A percentile compares a stretch with the other conserved stretches of the same genome.
Evolutionary conservation across 1,140 invertebrate species (phyloP).

Genomic region (Copidosoma floridanum): DNA sequence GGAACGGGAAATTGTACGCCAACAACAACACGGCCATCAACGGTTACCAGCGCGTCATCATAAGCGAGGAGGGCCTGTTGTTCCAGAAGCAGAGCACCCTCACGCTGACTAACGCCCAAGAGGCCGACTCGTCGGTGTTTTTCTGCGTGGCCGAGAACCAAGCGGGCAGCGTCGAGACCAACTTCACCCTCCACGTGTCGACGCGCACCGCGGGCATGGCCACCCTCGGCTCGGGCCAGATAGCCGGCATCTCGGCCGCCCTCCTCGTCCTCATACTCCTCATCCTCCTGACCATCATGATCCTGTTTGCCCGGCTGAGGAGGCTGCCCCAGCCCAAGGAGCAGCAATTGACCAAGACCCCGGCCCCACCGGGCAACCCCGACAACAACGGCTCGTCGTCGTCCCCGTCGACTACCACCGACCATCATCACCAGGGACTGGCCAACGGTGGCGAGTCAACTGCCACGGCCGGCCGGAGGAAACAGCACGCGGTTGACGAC

Average conservation of each 20-base stretch:
- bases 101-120: conserved; percentile 81
- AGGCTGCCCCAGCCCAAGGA: conserved; percentile 66
- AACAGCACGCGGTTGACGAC: no score
- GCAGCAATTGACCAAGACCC: conserved; percentile 75
- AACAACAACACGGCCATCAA: conserved; percentile 81
- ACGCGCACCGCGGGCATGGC: conserved; percentile 74
- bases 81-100: conserved; percentile 72
- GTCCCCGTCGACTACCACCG: conserved; percentile 50
- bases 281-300: conserved; percentile 71
- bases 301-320: conserved; percentile 70
- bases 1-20: conserved; percentile 75
- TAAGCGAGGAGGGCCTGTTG: conserved; percentile 72
- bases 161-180: conserved; percentile 87
- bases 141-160: conserved; percentile 89
- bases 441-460: conserved; percentile 28
- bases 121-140: conserved; percentile 85
- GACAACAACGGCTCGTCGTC: conserved; percentile 59
- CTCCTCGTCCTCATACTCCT: conserved; percentile 76
- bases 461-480: conserved; percentile 39
- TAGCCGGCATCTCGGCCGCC: conserved; percentile 80
- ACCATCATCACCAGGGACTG: conserved; percentile 32
- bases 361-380: no score
- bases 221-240: conserved; percentile 77
- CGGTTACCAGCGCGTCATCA: conserved; percentile 76
- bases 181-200: conserved; percentile 83